These are phyloP conservation scores for Gobio gobio DNA, from an alignment of 2,113 vertebrate species.

Conservation along the genomic window DNA sequence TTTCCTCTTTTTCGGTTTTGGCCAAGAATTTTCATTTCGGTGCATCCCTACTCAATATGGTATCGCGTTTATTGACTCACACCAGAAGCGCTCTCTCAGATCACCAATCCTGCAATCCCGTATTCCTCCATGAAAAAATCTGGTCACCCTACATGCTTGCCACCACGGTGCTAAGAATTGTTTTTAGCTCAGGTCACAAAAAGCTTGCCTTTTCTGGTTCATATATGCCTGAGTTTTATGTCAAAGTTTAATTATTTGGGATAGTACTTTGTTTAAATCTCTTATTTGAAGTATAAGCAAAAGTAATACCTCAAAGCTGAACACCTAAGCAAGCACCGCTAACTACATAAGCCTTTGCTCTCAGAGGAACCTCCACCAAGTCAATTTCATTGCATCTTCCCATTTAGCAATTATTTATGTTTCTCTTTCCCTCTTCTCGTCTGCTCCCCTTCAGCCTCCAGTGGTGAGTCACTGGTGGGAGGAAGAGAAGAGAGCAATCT, in stretches of 20 bases:
- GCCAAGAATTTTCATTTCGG: too few relatives aligned
- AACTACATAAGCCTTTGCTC: background rate
- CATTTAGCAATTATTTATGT: background rate
- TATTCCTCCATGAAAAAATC: too few relatives aligned
- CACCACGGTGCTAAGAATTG: background rate
- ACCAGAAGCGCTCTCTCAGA: too few relatives aligned
- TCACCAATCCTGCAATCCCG: too few relatives aligned
- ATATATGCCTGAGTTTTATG: background rate
- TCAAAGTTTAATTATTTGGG: background rate
- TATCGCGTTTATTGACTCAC: too few relatives aligned
- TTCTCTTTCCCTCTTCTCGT: background rate
- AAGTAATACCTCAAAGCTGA: background rate
- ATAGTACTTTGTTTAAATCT: background rate
- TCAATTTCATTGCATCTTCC: background rate
- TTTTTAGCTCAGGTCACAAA: background rate
- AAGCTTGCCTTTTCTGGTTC: background rate
- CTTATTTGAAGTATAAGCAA: background rate
- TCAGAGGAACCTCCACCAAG: background rate
- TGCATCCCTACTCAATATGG: too few relatives aligned
- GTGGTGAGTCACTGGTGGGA: slow-evolving; percentile 50
- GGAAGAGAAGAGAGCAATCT: slow-evolving; percentile 41
- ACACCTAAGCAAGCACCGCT: background rate
- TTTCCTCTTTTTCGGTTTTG: too few relatives aligned
- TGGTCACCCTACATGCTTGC: background rate
- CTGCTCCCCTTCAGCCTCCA: slow-evolving; percentile 1